phyloP scores from a whole-genome alignment of 2,888 invertebrate species.

The Coenonympha glycerion region DNA sequence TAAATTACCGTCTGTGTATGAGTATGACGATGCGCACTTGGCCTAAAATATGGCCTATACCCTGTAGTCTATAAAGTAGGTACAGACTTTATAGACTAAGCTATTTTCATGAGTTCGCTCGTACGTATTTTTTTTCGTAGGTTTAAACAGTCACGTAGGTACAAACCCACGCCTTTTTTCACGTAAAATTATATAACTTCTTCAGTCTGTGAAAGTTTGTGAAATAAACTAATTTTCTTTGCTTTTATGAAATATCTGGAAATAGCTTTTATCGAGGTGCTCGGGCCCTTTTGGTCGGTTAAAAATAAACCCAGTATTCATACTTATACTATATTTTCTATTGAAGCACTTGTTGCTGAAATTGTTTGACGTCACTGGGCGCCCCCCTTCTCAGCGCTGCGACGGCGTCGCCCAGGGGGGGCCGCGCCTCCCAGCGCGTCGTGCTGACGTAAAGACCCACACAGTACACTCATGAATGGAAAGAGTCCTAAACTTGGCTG shows the following conservation, averaged over 20 bases:
- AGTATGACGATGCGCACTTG: too few relatives aligned
- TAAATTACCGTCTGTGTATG: too few relatives aligned
- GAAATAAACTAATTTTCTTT: not conserved
- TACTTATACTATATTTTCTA: conserved; percentile 49
- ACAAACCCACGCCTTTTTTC: too few relatives aligned
- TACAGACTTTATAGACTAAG: too few relatives aligned
- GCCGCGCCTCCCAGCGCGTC: conserved; percentile 52
- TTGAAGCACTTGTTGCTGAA: conserved; percentile 67
- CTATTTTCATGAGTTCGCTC: too few relatives aligned
- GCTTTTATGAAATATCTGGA: not conserved
- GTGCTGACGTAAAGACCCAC: conserved; percentile 64
- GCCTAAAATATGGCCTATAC: too few relatives aligned
- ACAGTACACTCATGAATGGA: conserved; percentile 71
- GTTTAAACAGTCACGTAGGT: too few relatives aligned
- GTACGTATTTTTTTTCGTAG: too few relatives aligned
- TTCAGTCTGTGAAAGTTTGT: not conserved
- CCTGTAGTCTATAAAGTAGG: too few relatives aligned
- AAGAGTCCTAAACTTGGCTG: conserved; percentile 44
- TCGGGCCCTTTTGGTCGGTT: conserved; percentile 44
- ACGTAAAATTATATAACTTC: too few relatives aligned
- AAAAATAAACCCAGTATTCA: conserved; percentile 60
- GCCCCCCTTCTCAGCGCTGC: conserved; percentile 43
- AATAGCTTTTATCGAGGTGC: not conserved
- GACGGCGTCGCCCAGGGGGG: conserved; percentile 38
- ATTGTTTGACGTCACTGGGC: conserved; percentile 67